Evolutionary conservation across 2,888 invertebrate genomes (phyloP).

Genomic region (Rhagonycha lutea): DNA sequence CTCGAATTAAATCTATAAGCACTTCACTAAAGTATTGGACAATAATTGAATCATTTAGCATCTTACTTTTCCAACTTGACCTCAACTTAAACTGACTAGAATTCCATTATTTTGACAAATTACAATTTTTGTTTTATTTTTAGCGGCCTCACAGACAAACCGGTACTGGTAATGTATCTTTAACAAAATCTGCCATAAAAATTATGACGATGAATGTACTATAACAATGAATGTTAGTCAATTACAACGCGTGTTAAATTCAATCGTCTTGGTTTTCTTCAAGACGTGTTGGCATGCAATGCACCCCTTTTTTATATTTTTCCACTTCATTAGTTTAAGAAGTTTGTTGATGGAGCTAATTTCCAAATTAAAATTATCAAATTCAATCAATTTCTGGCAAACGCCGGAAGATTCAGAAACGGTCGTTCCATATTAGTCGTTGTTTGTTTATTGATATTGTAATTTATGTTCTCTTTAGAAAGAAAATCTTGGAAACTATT

Average conservation of each 20-base stretch:
- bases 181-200: neutral
- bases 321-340: conserved; percentile 13
- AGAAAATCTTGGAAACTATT: neutral
- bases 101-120: no score
- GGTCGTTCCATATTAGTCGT: neutral
- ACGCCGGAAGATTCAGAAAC: no score
- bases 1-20: no score
- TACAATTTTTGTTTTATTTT: no score
- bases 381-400: neutral
- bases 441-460: neutral
- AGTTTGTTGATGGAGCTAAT: neutral
- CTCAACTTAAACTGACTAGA: no score
- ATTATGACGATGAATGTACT: conserved; percentile 7
- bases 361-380: neutral
- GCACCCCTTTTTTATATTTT: conserved; percentile 4
- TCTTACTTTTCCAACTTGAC: no score
- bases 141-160: neutral
- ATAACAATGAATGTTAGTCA: conserved; percentile 9
- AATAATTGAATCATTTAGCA: no score
- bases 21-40: no score
- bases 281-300: conserved; percentile 18
- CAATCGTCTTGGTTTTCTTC: conserved; percentile 17
- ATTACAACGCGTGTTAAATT: conserved; percentile 14
- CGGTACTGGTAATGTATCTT: neutral
- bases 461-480: neutral